Evolutionary conservation across 2,797 vertebrate genomes (phyloP), one percentile per base, ranked within the genome.

Genomic region (Acridotheres tristis): DNA sequence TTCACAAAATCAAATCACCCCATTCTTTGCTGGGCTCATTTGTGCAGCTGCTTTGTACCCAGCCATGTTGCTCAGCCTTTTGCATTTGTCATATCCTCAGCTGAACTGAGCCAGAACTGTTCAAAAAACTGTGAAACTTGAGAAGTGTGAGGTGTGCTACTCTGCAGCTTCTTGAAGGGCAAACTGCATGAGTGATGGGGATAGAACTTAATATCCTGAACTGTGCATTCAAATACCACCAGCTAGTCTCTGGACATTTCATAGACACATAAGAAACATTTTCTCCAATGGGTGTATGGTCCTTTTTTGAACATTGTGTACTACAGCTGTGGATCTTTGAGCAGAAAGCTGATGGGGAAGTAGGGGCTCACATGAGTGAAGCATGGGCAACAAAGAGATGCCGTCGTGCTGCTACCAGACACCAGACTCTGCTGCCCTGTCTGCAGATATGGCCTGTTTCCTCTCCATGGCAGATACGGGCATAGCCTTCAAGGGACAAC

Each of bases 391-490:
- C 19, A 25, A 23, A 51, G 10, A 32, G 27, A n/a, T 11, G 11
- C 2, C 11, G 5, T 48, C 0, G 0, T 10, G 13, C 32, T 81
- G 16, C 45, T n/a, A 67, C 4, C 13, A 57, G 45, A 26, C 20
- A 62, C 13, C 38, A 57, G 38, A 42, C 4, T 12, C 4, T 11
- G 30, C 20, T 54, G 27, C 14, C 4, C 6, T 36, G 5, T 38
- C 34, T 91, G 50, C 23, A 81, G 54, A 72, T 43, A 36, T 3
- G 8, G 21, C 1, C 36, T 11, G 8, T 32, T 17, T 55, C 32
- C 42, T 57, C 13, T 57, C 19, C 6, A 6, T 2, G 17, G 38
- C 20, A 51, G 42, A 36, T 32, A 29, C 20, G 40, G 40, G 40
- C 40, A 47, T 23, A 43, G 42, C 42, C 42, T 43, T 43, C 42